Evolutionary conservation across 2,797 vertebrate genomes (phyloP), one percentile per base, ranked within the genome.

Genomic region (Nothura maculosa): DNA sequence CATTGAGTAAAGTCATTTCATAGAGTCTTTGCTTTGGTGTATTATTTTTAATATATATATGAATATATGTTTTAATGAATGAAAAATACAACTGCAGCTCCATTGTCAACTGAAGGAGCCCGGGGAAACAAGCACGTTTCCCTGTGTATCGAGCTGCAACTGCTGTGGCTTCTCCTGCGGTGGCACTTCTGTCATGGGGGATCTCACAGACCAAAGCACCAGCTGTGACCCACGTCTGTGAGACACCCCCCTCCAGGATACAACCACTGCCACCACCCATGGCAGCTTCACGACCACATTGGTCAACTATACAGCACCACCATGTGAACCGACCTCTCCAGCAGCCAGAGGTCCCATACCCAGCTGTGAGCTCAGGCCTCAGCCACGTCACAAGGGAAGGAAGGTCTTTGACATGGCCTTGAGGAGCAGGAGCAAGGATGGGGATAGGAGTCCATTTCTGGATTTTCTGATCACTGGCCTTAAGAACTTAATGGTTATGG

Each of bases 271-370:
- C 38, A 66, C 61, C 76, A 6, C 10, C 34, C 19, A 6, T 18
- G 48, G 25, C 18, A 90, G 9, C 14, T n/a, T 43, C 55, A 45
- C 4, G 0, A 4, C 12, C 47, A 24, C 47, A 24, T 11, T 48
- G 47, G 47, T 22, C 57, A 61, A 21, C 28, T 24, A n/a, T 10
- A 12, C 5, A 60, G 1, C 6, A 34, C 6, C 24, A n/a, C 4
- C 3, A 25, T 10, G 20, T 28, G 28, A 24, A 47, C 20, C 28
- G n/a, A 1, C 12, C 43, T 10, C 48, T 10, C 4, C 1, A 0
- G 19, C 57, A 77, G n/a, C 22, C 18, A 24, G 5, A 9, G 30
- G 0, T 15, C 5, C 25, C 14, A 45, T 1, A 60, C 6, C 5
- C 68, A 40, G 47, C 25, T 77, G 57, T 0, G 0, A 43, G 27